Base-by-base conservation (phyloP, 2,797 vertebrate species). In the Dendrocincla tyrannina region DNA sequence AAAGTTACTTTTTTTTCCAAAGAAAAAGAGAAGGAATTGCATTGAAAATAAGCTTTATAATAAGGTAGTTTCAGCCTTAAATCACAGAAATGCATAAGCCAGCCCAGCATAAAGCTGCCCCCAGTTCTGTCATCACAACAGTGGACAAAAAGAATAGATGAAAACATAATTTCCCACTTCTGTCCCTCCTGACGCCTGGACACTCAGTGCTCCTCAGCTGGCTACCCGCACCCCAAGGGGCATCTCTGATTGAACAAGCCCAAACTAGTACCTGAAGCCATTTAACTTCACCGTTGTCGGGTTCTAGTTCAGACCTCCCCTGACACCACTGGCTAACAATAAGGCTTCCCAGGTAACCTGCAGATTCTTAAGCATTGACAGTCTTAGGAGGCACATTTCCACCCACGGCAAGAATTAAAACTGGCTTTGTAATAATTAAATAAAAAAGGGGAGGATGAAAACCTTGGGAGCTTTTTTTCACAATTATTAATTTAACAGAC, bases 401-500 rank as follows among this genome's bases (percentile, higher is more conserved):
- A 97, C 95, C 96, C 77, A 93, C 42, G 11, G 96, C 96, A 96
- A 95, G 91, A 89, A 81, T 96, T 97, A 86, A 93, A 97, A 97
- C 47, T 90, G 90, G 55, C 76, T 96, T 96, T 96, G 84, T 97
- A 93, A 96, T 96, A 93, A 97, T 96, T 93, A 78, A 96, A 79
- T 73, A 58, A 76, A 13, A 1, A 8, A 8, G 5, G 1, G 2
- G 17, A 3, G 2, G 7, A 66, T 58, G 72, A 76, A 93, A 93
- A 89, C 49, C 89, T 84, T 74, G 73, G 79, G 84, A 95, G 91
- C 59, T 91, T 89, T 97, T 49, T 97, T 96, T 85, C 93, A 50
- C 35, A 24, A 97, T 97, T 97, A 97, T 95, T 97, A 97, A 98
- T 98, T 98, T 96, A 98, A 95, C 96, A 98, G 95, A 92, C 76